Evolutionary conservation across 2,113 vertebrate species (phyloP).

Genomic region (Onychostoma macrolepis): DNA sequence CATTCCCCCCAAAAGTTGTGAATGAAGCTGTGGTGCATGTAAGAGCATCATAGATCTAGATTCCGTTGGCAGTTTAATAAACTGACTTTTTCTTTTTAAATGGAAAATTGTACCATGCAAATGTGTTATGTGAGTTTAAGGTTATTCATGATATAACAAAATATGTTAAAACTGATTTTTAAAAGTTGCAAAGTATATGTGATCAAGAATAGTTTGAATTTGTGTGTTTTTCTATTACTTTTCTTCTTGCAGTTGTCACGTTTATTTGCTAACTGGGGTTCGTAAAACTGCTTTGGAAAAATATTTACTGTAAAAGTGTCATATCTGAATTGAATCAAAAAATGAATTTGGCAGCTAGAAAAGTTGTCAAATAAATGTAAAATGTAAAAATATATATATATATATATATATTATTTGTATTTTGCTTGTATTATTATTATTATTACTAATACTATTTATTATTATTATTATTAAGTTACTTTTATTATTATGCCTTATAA

Average conservation of each 20-base stretch:
- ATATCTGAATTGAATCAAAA: background rate
- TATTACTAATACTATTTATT: no score
- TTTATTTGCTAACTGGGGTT: background rate
- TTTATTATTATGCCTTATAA: background rate
- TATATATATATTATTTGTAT: no score
- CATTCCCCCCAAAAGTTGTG: background rate
- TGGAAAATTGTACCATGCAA: background rate
- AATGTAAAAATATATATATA: background rate
- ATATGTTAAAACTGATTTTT: background rate
- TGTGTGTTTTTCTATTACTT: background rate
- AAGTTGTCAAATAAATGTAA: background rate
- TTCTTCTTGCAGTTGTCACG: background rate
- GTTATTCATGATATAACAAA: background rate
- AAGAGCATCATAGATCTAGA: background rate
- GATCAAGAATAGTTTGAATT: background rate
- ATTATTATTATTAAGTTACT: background rate
- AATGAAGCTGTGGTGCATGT: background rate
- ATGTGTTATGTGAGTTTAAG: background rate
- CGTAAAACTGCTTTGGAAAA: background rate
- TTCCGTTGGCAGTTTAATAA: background rate
- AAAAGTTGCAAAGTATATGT: background rate
- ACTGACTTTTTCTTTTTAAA: background rate
- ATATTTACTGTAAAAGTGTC: background rate
- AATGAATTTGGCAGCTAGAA: background rate
- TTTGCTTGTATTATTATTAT: background rate